Evolutionary conservation across 2,888 invertebrate species (phyloP), one percentile per base, ranked within the genome.

Genomic region (Ypsolopha sequella): DNA sequence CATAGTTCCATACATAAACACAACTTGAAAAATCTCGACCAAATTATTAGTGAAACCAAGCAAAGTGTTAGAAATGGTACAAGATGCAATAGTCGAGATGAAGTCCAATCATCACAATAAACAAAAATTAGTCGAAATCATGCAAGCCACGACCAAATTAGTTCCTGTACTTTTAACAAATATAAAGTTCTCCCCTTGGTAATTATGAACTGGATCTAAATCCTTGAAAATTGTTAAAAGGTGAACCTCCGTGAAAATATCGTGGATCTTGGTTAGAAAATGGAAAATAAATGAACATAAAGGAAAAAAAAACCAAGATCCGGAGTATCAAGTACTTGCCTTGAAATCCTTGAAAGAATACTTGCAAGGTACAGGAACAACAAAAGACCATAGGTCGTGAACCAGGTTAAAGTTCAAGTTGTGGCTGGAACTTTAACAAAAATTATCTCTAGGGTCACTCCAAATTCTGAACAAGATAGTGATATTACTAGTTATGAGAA

Each of bases 101-200:
- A 84, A 87, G 61, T 82, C 82, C 6, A 67, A 70, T 51, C 66
- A 56, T 52, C 67, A 69, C 51, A 70, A 69, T 53, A 78, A 73
- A 63, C 75, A 73, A 55, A 71, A 71, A 57, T 56, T 88, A 13
- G 63, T 80, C 0, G 64, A 78, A 51, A 64, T 90, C 7, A 69
- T 72, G 50, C 76, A 81, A 1, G 87, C 88, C 8, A 69, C 80
- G 0, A 68, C 68, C 24, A 86, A 90, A 70, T 65, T 89, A 9
- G 88, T 90, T 6, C 73, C 88, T 47, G 91, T 91, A 14, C 60
- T 72, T 35, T 62, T 88, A 50, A 90, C 89, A 35, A 88, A 84
- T 63, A 87, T 93, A 45, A 85, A 87, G 79, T 88, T 58, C 72
- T 92, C 8, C 89, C 89, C 9, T 80, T 84, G 43, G 89, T 89